Evolutionary conservation across 2,113 vertebrate species (phyloP).

Genomic region (Kryptolebias marmoratus): DNA sequence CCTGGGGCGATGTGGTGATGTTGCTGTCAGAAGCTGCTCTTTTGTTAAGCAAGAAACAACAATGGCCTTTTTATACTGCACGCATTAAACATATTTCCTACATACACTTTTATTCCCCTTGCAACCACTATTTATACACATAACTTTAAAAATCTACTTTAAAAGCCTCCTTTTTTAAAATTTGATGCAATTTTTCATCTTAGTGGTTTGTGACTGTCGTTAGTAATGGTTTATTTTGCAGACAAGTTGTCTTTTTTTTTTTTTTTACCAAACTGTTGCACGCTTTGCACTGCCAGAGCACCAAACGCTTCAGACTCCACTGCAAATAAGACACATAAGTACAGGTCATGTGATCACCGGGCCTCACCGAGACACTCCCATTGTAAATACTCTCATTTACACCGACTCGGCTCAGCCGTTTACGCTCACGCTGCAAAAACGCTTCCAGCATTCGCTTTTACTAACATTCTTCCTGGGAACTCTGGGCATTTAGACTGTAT

Average conservation of each 20-base stretch:
- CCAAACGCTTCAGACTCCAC: conserved; percentile 45
- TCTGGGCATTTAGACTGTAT: conserved; percentile 9
- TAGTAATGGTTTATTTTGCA: not conserved
- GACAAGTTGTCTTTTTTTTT: not conserved
- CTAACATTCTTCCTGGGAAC: conserved; percentile 41
- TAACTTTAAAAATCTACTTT: too few species aligned
- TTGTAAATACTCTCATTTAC: conserved; percentile 70
- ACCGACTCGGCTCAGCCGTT: conserved; percentile 34
- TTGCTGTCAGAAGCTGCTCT: conserved; percentile 16
- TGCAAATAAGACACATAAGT: conserved; percentile 55
- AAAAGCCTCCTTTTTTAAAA: not conserved
- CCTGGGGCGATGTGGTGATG: conserved; percentile 26
- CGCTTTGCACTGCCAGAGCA: conserved; percentile 29
- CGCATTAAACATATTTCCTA: not conserved
- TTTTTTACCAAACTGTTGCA: conserved; percentile 38
- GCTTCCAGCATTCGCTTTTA: conserved; percentile 41
- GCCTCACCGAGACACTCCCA: conserved; percentile 68
- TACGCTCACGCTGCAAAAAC: conserved; percentile 14
- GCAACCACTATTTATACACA: conserved; percentile 46
- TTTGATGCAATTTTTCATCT: not conserved
- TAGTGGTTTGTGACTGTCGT: too few species aligned
- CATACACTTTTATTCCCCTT: conserved; percentile 35
- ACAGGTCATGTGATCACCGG: conserved; percentile 54
- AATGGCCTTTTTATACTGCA: conserved; percentile 55
- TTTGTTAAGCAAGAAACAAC: conserved; percentile 29